Percentiles rank a stretch among this genome's conserved stretches.
Conservation (phyloP, 2,113 vertebrate species). For the Trachemys scripta region DNA sequence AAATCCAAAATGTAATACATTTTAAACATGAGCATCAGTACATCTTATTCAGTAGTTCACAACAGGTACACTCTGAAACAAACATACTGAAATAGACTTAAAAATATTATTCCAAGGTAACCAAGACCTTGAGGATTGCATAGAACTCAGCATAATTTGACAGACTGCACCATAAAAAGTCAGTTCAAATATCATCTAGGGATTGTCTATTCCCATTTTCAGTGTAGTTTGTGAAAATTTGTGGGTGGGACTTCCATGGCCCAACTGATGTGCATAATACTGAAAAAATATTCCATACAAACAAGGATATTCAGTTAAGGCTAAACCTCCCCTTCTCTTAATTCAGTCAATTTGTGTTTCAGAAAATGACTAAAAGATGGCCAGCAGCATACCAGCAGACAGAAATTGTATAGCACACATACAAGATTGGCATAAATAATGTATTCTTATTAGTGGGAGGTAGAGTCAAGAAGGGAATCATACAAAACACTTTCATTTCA, state of each 20-base stretch:
- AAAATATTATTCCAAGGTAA: not conserved
- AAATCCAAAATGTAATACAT: slow-evolving; percentile 8
- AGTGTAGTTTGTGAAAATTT: not conserved
- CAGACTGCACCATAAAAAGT: not conserved
- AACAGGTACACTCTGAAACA: not conserved
- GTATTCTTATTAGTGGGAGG: not conserved
- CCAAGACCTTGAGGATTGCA: not conserved
- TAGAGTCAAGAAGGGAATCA: not conserved
- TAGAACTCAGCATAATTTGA: not conserved
- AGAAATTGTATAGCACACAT: not conserved
- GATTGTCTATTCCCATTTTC: not conserved
- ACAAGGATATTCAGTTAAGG: not conserved
- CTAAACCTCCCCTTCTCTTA: not conserved
- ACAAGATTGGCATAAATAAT: not conserved
- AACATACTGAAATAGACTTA: not conserved
- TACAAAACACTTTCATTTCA: not conserved
- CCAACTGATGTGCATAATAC: not conserved
- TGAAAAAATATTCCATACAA: not conserved
- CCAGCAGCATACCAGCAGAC: not conserved
- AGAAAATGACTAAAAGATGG: not conserved
- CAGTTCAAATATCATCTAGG: not conserved
- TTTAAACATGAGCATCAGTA: not conserved
- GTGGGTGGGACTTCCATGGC: not conserved
- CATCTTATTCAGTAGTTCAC: not conserved
- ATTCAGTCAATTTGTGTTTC: not conserved